Base-by-base conservation (phyloP, 2,888 invertebrate genomes). In the Leucophenga montana region DNA sequence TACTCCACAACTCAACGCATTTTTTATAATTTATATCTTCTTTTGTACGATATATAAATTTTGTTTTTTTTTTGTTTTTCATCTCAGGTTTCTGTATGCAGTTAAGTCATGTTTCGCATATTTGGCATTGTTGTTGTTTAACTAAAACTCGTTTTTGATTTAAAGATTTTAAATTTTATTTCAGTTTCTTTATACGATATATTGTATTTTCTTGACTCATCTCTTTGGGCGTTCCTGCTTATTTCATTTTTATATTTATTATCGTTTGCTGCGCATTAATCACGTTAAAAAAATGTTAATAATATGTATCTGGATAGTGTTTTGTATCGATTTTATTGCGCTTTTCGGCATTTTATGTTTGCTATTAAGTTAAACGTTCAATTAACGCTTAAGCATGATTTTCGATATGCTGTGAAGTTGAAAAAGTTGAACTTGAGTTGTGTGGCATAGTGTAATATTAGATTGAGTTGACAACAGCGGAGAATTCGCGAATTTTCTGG, bases 331-430 rank as follows among this genome's bases (percentile, higher is more conserved):
- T 9, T 66, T 67, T 57, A 57, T 59, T 68, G 27, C 27, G 44
- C 27, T 72, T 78, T 77, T 76, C 33, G 68, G 66, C 73, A 77
- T 78, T 82, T 80, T 82, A 84, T 81, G 76, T 72, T 77, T 76
- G 75, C 62, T 75, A 80, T 81, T 84, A 82, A 80, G 75, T 74
- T 84, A 79, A 84, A 75, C 75, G 74, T 74, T 75, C 76, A 83
- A 81, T 81, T 80, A 80, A 78, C 73, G 78, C 75, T 71, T 72
- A 80, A 79, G 82, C 81, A 84, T 82, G 79, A 76, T 69, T 66
- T 73, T 79, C 73, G 27, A 56, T 13, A 5, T 39, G 8, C 39
- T 5, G 39, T 11, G 39, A 1, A 39, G 11, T 1, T 33, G 8
- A 8, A 39, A 39, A 39, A 39, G 4, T 39, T 39, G 39, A 27